These are phyloP conservation scores for Phoxinus phoxinus DNA, from an alignment of 2,113 vertebrate genomes.

Conservation along the genomic window DNA sequence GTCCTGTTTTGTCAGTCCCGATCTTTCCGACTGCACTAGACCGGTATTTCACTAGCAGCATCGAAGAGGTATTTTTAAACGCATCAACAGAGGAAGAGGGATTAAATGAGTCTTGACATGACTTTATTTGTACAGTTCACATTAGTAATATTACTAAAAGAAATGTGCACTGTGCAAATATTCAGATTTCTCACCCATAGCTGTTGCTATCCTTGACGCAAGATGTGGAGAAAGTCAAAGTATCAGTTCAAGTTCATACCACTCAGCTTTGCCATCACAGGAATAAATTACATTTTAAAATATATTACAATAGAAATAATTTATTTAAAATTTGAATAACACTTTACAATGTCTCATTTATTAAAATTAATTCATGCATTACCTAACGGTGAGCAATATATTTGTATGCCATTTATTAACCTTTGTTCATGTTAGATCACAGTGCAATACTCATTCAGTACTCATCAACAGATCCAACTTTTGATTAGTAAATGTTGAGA, in stretches of 20 bases:
- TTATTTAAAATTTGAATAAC: not conserved
- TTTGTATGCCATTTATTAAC: no score
- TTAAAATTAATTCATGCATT: no score
- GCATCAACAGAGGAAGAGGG: not conserved
- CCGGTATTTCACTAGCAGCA: not conserved
- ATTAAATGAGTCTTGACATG: constrained; percentile 15
- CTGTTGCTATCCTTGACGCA: not conserved
- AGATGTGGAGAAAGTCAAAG: not conserved
- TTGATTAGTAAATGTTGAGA: no score
- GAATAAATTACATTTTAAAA: not conserved
- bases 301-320: not conserved
- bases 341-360: no score
- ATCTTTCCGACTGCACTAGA: constrained; percentile 63
- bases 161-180: not conserved
- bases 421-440: no score
- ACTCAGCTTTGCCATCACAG: no score
- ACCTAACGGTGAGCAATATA: no score
- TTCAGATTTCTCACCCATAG: not conserved
- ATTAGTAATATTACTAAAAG: constrained; percentile 1
- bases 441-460: no score
- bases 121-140: constrained; percentile 25
- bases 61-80: not conserved
- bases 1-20: constrained; percentile 75
- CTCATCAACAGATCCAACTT: no score
- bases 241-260: not conserved